These are phyloP conservation scores for Drosophila kambysellisi DNA, from an alignment of 2,888 invertebrate species.

Conservation along the genomic window DNA sequence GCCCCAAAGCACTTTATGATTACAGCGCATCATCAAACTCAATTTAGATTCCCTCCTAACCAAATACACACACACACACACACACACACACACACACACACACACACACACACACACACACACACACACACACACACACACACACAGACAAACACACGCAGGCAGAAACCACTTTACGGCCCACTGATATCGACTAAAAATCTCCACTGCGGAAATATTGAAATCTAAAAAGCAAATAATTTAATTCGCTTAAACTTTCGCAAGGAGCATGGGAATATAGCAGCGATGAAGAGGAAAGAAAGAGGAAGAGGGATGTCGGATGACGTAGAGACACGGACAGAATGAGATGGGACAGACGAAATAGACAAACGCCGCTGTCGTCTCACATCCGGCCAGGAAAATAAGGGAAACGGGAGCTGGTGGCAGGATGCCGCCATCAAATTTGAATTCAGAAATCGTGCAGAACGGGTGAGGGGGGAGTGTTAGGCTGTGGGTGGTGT, in stretches of 20 bases:
- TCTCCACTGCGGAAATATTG: constrained; percentile 80
- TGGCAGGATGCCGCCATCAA: constrained; percentile 70
- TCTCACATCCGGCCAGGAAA: constrained; percentile 63
- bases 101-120: not conserved
- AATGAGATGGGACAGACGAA: constrained; percentile 46
- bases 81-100: constrained; percentile 3
- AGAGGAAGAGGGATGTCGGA: constrained; percentile 1
- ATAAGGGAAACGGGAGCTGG: constrained; percentile 25
- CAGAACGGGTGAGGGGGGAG: not conserved
- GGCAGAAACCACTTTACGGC: constrained; percentile 48
- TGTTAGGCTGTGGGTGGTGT: not conserved
- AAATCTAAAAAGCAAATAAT: constrained; percentile 82
- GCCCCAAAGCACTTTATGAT: constrained; percentile 75
- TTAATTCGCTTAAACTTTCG: constrained; percentile 79
- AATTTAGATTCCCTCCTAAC: constrained; percentile 56
- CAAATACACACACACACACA: constrained; percentile 13
- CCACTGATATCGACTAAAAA: constrained; percentile 73
- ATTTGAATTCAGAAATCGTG: constrained; percentile 68
- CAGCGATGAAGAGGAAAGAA: not conserved
- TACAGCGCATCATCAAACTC: constrained; percentile 79
- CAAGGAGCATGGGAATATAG: not conserved
- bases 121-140: constrained; percentile 5
- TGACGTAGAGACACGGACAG: constrained; percentile 13
- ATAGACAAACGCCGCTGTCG: constrained; percentile 74
- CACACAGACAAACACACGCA: constrained; percentile 4